Evolutionary conservation across 2,888 invertebrate genomes (phyloP).

Genomic region (Nasonovia ribisnigri): DNA sequence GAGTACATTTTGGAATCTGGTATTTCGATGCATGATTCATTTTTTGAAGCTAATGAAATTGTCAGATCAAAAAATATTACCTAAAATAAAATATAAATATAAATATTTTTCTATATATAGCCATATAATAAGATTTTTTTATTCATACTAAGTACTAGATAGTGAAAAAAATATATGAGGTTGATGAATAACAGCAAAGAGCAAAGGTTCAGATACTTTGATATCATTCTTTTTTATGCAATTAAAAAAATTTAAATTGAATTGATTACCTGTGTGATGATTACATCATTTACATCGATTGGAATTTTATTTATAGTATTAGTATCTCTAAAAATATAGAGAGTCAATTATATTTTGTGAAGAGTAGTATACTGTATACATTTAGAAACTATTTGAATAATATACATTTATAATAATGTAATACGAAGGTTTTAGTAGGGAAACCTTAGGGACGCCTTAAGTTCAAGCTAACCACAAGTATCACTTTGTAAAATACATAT

Average conservation of each 20-base stretch:
- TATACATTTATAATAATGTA: not conserved
- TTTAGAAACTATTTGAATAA: not conserved
- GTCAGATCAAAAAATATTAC: conserved; percentile 55
- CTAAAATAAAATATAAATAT: conserved; percentile 41
- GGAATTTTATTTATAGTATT: conserved; percentile 66
- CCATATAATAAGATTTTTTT: conserved; percentile 1
- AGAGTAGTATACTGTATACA: not conserved
- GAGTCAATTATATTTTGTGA: not conserved
- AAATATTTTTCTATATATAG: not conserved
- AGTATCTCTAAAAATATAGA: conserved; percentile 10
- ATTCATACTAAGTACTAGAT: conserved; percentile 63
- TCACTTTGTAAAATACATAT: not conserved
- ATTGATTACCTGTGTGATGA: conserved; percentile 68
- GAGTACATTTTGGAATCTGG: conserved; percentile 49
- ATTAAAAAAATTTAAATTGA: conserved; percentile 67
- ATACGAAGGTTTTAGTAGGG: not conserved
- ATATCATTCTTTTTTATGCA: conserved; percentile 33
- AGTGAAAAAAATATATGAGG: conserved; percentile 73
- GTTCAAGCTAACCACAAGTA: not conserved
- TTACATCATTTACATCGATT: conserved; percentile 67
- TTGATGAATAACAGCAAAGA: conserved; percentile 73
- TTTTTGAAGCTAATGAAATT: conserved; percentile 51
- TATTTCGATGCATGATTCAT: conserved; percentile 45
- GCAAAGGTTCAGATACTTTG: conserved; percentile 71
- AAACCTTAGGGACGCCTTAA: not conserved